Percentiles rank a stretch among this genome's conserved stretches.
Conservation (phyloP, 2,888 invertebrate genomes). For the Oasisia sp. region DNA sequence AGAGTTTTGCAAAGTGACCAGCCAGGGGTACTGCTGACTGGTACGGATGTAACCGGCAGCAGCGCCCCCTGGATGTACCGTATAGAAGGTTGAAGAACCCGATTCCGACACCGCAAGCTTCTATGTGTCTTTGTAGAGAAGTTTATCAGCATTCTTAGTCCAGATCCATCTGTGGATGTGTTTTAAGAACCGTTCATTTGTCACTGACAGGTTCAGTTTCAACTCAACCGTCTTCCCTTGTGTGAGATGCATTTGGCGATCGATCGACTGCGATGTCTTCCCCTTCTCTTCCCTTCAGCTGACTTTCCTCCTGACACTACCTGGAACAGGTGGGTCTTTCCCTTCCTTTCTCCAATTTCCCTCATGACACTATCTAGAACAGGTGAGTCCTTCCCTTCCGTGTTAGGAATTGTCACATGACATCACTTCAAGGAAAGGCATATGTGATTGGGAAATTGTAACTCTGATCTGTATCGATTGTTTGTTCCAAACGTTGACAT, state of each 20-base stretch:
- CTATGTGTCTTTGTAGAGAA: neutral
- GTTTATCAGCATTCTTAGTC: neutral
- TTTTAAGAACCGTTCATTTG: neutral
- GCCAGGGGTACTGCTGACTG: no score
- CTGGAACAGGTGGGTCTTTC: neutral
- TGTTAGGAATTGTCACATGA: no score
- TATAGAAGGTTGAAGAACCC: neutral
- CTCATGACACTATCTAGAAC: no score
- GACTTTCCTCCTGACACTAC: conserved; percentile 66
- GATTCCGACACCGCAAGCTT: neutral
- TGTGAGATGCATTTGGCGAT: conserved; percentile 88
- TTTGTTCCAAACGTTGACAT: no score
- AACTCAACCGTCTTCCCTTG: conserved; percentile 81
- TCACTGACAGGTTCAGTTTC: conserved; percentile 75
- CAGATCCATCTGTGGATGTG: neutral
- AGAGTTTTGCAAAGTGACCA: no score
- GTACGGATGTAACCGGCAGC: no score
- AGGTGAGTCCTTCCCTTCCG: no score
- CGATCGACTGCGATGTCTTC: conserved; percentile 78
- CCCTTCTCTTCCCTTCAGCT: conserved; percentile 79
- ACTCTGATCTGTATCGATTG: no score
- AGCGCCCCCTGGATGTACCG: no score
- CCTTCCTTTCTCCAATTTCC: no score
- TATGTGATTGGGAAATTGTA: no score
- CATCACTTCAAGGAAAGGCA: no score